Conservation (phyloP, 1,140 invertebrate genomes). For the Palaemon carinicauda region DNA sequence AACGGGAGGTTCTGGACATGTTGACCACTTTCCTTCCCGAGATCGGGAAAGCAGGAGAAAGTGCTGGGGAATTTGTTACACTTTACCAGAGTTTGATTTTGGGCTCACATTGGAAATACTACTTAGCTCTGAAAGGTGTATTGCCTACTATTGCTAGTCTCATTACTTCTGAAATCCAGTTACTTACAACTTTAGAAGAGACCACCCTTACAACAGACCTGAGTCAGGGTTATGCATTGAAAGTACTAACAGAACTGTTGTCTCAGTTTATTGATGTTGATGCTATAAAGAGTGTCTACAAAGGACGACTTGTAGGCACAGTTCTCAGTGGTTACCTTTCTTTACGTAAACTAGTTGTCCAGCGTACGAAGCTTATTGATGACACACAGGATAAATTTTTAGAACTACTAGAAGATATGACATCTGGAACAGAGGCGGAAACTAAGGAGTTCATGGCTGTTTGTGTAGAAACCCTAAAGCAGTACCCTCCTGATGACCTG, state of each 20-base stretch:
- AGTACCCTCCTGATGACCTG: conserved; percentile 90
- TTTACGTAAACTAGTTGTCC: conserved; percentile 87
- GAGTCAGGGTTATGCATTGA: conserved; percentile 88
- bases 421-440: conserved; percentile 93
- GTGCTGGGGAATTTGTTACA: conserved; percentile 88
- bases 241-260: conserved; percentile 86
- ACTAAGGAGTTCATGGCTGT: conserved; percentile 97
- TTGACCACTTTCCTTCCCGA: conserved; percentile 88
- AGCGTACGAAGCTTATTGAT: conserved; percentile 92
- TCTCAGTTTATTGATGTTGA: conserved; percentile 83
- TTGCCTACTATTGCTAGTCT: conserved; percentile 84
- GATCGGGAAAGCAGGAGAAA: conserved; percentile 84
- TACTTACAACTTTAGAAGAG: conserved; percentile 85
- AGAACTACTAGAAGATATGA: conserved; percentile 95
- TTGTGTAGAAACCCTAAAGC: conserved; percentile 94
- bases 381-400: conserved; percentile 96
- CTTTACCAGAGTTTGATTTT: conserved; percentile 84
- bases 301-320: conserved; percentile 85
- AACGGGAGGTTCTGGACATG: conserved; percentile 73
- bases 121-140: conserved; percentile 74
- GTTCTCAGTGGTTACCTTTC: conserved; percentile 94
- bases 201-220: conserved; percentile 93
- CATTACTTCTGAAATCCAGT: conserved; percentile 86
- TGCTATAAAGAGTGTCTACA: conserved; percentile 86
- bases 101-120: conserved; percentile 62